Base-by-base conservation (phyloP, 2,797 vertebrate species). In the Silurus aristotelis region DNA sequence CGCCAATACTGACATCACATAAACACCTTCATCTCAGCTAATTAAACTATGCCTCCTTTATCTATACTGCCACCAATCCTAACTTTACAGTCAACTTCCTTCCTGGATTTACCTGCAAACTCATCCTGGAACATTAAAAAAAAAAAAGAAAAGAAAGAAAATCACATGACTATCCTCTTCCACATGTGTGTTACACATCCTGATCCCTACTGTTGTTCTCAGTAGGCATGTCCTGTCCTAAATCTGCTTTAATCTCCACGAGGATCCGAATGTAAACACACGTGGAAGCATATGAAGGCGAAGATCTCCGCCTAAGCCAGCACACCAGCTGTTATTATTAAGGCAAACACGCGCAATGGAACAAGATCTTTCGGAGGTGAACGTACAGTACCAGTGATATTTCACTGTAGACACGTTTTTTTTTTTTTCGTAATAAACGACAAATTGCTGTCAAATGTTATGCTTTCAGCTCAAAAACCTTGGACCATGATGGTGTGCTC, bases 31-130 rank as follows among this genome's bases (percentile, higher is more conserved):
- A 52, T 19, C 46, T 56, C 19, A 20, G 31, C 4, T 27, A 20
- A 68, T 1, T 70, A 66, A 82, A 70, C 48, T 82, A 38, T 82
- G 80, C 80, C 80, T 82, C 48, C 20, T 31, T 82, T 82, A 82
- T 82, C 80, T 82, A 68, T 15, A 82, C 63, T 27, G 52, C 64
- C 66, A 58, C 6, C 48, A 38, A 43, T 22, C 19, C 14, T 27
- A 14, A 20, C 64, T 31, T 17, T 12, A 15, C 2, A 19, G 20
- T 13, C n/a, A 25, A 64, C 22, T n/a, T 80, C 63, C 22, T 82
- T 70, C 68, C 66, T 82, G 80, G n/a, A 66, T 68, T 56, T 56
- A 9, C 38, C 55, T 17, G 6, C 27, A 81, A 81, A 48, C 9
- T 22, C 3, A 27, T 31, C 5, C 8, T 2, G n/a, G 20, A 48